phyloP scores from a whole-genome alignment of 2,113 vertebrate species.

The Corythoichthys intestinalis region DNA sequence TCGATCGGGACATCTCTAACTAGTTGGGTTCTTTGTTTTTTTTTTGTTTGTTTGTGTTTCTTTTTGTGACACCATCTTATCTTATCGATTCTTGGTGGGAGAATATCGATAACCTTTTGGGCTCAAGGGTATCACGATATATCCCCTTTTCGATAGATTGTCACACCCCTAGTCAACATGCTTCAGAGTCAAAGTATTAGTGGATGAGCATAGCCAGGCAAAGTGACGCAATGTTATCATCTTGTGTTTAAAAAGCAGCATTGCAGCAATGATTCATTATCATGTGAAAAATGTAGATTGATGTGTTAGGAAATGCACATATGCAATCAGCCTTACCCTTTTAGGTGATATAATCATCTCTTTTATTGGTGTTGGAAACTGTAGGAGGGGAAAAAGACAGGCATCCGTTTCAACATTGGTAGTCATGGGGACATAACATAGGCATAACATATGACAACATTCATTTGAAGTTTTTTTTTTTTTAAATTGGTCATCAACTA shows the following conservation, averaged over 20 bases:
- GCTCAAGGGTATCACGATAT: too few species aligned
- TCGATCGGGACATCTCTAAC: too few species aligned
- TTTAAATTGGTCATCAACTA: not conserved
- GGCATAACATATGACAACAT: not conserved
- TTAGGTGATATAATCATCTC: constrained; percentile 94
- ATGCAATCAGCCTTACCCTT: constrained; percentile 75
- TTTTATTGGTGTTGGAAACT: constrained; percentile 83
- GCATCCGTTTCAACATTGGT: not conserved
- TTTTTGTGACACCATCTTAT: too few species aligned
- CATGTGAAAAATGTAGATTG: not conserved
- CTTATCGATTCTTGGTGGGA: too few species aligned
- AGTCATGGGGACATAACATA: not conserved
- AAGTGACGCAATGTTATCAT: constrained; percentile 48
- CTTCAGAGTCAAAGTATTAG: not conserved
- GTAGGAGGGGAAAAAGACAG: constrained; percentile 28
- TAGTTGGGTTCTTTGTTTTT: too few species aligned
- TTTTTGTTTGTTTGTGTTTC: too few species aligned
- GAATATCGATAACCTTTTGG: too few species aligned
- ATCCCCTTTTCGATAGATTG: too few species aligned
- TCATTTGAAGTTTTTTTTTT: not conserved
- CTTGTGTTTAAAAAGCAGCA: constrained; percentile 59
- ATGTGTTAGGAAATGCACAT: not conserved
- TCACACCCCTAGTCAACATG: too few species aligned
- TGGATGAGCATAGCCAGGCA: not conserved
- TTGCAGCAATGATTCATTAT: constrained; percentile 25